Evolutionary conservation across 2,888 invertebrate genomes (phyloP).

Genomic region (Schizaphis graminum): DNA sequence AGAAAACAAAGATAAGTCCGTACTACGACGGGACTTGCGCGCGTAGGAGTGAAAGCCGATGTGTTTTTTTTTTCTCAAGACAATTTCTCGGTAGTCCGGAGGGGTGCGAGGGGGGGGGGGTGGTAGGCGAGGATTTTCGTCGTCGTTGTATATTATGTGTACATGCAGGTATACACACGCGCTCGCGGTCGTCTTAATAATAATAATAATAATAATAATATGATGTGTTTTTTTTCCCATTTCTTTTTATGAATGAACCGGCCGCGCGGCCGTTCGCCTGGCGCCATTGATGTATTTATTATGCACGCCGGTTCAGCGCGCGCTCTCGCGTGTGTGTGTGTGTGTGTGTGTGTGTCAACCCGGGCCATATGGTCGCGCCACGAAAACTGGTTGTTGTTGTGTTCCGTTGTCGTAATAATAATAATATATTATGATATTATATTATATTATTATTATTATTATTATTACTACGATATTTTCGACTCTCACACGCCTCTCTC

Average conservation of each 20-base stretch:
- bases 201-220: not conserved
- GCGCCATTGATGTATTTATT: constrained; percentile 61
- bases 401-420: constrained; percentile 37
- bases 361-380: constrained; percentile 61
- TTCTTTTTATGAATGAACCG: constrained; percentile 63
- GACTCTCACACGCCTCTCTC: not conserved
- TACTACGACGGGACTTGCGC: not conserved
- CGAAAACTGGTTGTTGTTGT: constrained; percentile 56
- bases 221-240: constrained; percentile 24
- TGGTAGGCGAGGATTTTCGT: constrained; percentile 23
- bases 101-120: too few species aligned
- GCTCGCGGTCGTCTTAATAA: constrained; percentile 28
- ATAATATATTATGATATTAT: constrained; percentile 39
- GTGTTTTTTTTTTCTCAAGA: not conserved
- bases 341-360: constrained; percentile 43
- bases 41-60: constrained; percentile 42
- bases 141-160: not conserved
- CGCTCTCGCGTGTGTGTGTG: not conserved
- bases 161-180: not conserved
- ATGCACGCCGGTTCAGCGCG: not conserved
- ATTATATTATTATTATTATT: constrained; percentile 3
- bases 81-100: not conserved
- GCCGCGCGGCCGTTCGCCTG: constrained; percentile 26
- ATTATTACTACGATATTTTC: constrained; percentile 14
- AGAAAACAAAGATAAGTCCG: not conserved